Conservation (phyloP, 1,140 invertebrate species). For the Hypothenemus hampei region DNA sequence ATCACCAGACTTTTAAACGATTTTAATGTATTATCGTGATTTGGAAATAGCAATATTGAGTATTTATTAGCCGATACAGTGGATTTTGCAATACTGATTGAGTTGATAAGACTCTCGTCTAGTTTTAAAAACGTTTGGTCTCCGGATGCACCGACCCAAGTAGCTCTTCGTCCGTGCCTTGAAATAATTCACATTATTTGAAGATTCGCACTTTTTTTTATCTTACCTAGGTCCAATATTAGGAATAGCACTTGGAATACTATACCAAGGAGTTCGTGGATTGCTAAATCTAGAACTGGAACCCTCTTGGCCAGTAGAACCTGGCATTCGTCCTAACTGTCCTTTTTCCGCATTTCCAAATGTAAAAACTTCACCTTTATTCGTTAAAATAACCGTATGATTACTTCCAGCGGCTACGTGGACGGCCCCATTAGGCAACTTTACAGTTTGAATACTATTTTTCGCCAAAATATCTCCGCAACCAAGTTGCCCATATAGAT, state of each 20-base stretch:
- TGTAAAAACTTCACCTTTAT: conserved; percentile 87
- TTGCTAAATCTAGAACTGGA: conserved; percentile 35
- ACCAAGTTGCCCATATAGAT: conserved; percentile 91
- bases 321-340: conserved; percentile 69
- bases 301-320: conserved; percentile 37
- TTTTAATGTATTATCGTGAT: conserved; percentile 58
- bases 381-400: conserved; percentile 87
- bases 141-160: conserved; percentile 89
- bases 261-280: conserved; percentile 64
- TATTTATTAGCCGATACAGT: conserved; percentile 84
- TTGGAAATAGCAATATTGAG: conserved; percentile 74
- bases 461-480: conserved; percentile 75
- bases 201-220: neutral
- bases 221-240: conserved; percentile 61
- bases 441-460: conserved; percentile 70
- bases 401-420: conserved; percentile 91
- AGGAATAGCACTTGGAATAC: conserved; percentile 74
- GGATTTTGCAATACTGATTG: conserved; percentile 75
- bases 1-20: conserved; percentile 80
- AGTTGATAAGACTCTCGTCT: conserved; percentile 88
- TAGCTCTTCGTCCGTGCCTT: conserved; percentile 72
- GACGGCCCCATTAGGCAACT: conserved; percentile 60
- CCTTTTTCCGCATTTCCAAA: conserved; percentile 93
- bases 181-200: too few relatives aligned
- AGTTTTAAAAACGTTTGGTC: conserved; percentile 94